A percentile compares a stretch with the other conserved stretches of the same genome.
Evolutionary conservation across 2,797 vertebrate genomes (phyloP).

Genomic region (Lates japonicus): DNA sequence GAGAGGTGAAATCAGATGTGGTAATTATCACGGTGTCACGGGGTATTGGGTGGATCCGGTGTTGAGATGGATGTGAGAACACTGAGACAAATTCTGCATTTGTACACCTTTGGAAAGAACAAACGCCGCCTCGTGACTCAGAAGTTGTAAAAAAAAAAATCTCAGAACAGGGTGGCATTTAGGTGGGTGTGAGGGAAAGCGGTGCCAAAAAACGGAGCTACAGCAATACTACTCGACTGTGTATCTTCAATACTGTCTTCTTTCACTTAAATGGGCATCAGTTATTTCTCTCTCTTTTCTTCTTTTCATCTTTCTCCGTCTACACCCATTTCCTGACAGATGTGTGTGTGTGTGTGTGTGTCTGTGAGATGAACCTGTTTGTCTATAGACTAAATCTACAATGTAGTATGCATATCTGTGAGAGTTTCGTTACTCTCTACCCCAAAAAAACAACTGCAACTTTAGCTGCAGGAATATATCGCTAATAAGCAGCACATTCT

Average conservation of each 20-base stretch:
- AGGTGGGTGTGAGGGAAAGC: neutral
- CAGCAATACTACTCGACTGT: conserved; percentile 43
- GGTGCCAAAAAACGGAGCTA: conserved; percentile 67
- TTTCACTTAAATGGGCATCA: conserved; percentile 48
- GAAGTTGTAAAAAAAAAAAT: conserved; percentile 28
- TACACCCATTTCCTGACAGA: conserved; percentile 72
- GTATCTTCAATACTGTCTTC: conserved; percentile 50
- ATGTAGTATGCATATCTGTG: conserved; percentile 53
- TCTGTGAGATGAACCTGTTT: conserved; percentile 35
- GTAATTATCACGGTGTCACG: conserved; percentile 62
- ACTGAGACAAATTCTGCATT: conserved; percentile 5
- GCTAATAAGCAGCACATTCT: conserved; percentile 27
- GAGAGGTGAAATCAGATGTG: conserved; percentile 66
- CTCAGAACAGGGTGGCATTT: conserved; percentile 51
- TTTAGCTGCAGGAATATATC: conserved; percentile 44
- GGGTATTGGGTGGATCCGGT: conserved; percentile 23
- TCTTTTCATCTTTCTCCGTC: conserved; percentile 44
- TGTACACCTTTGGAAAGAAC: conserved; percentile 31
- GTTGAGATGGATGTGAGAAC: conserved; percentile 26
- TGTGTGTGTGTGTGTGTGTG: conserved; percentile 4
- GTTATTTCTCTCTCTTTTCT: conserved; percentile 51
- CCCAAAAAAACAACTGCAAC: conserved; percentile 17
- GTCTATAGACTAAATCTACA: conserved; percentile 66
- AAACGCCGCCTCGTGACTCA: conserved; percentile 52
- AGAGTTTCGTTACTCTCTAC: conserved; percentile 48